Evolutionary conservation across 2,113 vertebrate genomes (phyloP).

Genomic region (Harpagus bidentatus): DNA sequence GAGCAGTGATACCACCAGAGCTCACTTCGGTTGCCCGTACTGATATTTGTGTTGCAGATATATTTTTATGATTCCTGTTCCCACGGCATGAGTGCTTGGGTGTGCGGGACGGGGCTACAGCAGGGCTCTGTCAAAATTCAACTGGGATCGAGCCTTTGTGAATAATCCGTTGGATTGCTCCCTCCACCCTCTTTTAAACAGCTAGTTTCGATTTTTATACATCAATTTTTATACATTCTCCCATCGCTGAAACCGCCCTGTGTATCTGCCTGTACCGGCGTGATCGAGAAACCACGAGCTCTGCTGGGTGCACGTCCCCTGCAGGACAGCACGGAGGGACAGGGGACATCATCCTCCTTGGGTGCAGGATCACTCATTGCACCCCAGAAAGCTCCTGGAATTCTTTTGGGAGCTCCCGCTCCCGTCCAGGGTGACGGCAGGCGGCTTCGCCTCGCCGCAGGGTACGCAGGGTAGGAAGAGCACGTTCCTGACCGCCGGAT

Average conservation of each 20-base stretch:
- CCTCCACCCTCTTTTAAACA: background rate
- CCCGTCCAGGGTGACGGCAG: accelerated
- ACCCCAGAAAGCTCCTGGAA: background rate
- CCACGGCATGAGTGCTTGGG: accelerated
- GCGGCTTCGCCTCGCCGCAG: background rate
- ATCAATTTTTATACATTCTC: background rate
- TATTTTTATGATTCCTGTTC: accelerated
- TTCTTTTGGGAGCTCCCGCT: accelerated
- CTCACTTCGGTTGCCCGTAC: accelerated
- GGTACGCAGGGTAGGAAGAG: background rate
- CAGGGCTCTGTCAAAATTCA: background rate
- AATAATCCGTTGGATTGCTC: background rate
- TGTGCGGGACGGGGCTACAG: background rate
- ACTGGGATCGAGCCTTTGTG: too few species aligned
- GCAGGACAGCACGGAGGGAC: background rate
- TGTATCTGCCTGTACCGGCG: too few species aligned
- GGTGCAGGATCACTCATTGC: background rate
- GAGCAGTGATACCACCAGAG: accelerated
- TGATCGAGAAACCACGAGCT: too few species aligned
- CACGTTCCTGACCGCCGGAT: background rate
- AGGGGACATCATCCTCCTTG: background rate
- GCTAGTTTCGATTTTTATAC: background rate
- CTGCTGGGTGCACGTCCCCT: background rate
- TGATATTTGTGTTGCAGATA: background rate
- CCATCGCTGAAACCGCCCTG: accelerated